phyloP scores from a whole-genome alignment of 2,113 vertebrate genomes.

The Rhinichthys klamathensis region DNA sequence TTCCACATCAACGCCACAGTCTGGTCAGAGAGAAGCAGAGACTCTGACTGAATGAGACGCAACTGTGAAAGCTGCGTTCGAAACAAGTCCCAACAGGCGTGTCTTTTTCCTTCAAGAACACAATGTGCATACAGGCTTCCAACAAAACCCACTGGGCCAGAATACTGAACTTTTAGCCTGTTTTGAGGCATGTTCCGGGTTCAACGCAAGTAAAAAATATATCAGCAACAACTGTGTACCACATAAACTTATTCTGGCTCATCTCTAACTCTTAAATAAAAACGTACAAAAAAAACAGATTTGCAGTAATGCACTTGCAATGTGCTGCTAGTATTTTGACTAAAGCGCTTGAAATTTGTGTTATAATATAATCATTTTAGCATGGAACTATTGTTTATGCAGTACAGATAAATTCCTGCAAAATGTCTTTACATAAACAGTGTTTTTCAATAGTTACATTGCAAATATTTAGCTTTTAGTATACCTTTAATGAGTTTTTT shows the following conservation, averaged over 20 bases:
- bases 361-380: background rate
- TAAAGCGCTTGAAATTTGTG: background rate
- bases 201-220: background rate
- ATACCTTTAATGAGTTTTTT: no score
- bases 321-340: background rate
- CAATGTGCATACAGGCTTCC: background rate
- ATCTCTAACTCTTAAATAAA: background rate
- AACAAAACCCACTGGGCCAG: background rate
- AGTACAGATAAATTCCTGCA: background rate
- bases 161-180: background rate
- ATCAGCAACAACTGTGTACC: background rate
- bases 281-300: no score
- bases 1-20: background rate
- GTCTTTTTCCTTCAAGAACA: background rate
- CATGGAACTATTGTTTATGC: background rate
- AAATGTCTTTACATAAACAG: background rate
- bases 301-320: background rate
- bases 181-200: background rate
- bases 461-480: no score
- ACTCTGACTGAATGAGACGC: background rate
- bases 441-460: no score
- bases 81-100: slow-evolving; percentile 27
- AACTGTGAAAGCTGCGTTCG: background rate
- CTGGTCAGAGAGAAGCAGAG: background rate
- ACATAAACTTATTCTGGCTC: background rate